phyloP scores from a whole-genome alignment of 2,888 invertebrate species.

The Lycaena phlaeas region DNA sequence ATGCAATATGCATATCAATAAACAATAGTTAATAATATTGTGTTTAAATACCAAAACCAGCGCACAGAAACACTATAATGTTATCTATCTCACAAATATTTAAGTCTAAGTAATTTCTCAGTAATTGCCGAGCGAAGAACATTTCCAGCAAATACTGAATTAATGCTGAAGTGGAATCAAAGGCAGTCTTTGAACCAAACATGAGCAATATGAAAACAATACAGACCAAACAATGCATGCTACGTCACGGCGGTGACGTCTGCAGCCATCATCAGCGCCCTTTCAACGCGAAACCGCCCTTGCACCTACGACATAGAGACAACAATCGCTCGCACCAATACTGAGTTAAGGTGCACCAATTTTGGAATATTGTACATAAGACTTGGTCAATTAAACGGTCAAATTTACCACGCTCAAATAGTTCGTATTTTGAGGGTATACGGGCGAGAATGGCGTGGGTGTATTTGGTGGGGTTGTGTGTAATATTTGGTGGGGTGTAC shows the following conservation, averaged over 20 bases:
- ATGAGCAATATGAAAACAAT: conserved; percentile 19
- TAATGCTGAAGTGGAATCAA: conserved; percentile 16
- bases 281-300: not conserved
- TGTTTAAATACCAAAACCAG: too few relatives aligned
- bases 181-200: conserved; percentile 18
- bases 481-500: conserved; percentile 5
- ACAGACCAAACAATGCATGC: conserved; percentile 23
- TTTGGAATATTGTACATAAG: conserved; percentile 10
- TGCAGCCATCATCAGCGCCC: not conserved
- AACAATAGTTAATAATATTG: too few relatives aligned
- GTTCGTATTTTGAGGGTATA: not conserved
- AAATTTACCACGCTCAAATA: not conserved
- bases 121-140: conserved; percentile 3
- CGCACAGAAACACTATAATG: too few relatives aligned
- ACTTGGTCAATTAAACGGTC: not conserved
- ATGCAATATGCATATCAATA: too few relatives aligned
- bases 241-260: conserved; percentile 21
- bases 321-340: not conserved
- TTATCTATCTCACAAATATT: too few relatives aligned
- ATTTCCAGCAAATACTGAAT: conserved; percentile 14
- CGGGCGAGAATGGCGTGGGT: not conserved
- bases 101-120: not conserved
- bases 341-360: conserved; percentile 14
- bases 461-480: not conserved
- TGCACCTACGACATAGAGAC: not conserved